phyloP scores from a whole-genome alignment of 1,140 invertebrate species.

The Drosophila ohnishii region DNA sequence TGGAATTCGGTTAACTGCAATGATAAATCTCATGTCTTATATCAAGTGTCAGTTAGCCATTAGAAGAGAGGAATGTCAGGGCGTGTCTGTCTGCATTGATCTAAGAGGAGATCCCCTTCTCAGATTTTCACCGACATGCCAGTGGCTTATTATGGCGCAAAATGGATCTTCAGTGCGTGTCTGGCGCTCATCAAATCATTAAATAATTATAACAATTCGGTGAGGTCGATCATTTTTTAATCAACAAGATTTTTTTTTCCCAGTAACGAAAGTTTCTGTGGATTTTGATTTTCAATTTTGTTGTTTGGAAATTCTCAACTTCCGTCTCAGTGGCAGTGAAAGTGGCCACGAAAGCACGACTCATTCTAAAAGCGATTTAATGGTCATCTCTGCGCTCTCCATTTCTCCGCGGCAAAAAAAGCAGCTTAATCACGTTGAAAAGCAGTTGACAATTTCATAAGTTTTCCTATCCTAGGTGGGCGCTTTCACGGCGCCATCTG shows the following conservation, averaged over 20 bases:
- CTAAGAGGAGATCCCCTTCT: conserved; percentile 34
- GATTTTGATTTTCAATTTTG: conserved; percentile 35
- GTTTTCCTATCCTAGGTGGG: conserved; percentile 65
- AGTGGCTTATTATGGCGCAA: conserved; percentile 13
- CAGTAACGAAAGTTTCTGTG: conserved; percentile 47
- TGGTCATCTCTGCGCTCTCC: conserved; percentile 45
- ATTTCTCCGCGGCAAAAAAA: conserved; percentile 34
- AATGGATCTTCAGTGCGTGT: conserved; percentile 30
- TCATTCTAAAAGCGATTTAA: conserved; percentile 71
- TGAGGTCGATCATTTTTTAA: conserved; percentile 53
- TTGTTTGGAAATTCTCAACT: conserved; percentile 40
- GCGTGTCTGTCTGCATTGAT: conserved; percentile 27
- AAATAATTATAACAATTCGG: conserved; percentile 44
- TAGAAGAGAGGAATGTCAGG: conserved; percentile 26
- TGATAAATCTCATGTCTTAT: conserved; percentile 51
- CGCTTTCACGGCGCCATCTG: conserved; percentile 72
- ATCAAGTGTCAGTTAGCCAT: conserved; percentile 59
- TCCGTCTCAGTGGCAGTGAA: conserved; percentile 61
- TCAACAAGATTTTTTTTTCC: conserved; percentile 58
- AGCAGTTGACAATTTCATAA: conserved; percentile 79
- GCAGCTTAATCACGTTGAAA: conserved; percentile 74
- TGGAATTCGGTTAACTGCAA: conserved; percentile 17
- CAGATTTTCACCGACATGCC: conserved; percentile 31
- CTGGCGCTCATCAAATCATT: conserved; percentile 50
- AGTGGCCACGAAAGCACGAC: conserved; percentile 37